Evolutionary conservation across 2,888 invertebrate species (phyloP), one percentile per base, ranked within the genome.

Genomic region (Drosophila formosana): DNA sequence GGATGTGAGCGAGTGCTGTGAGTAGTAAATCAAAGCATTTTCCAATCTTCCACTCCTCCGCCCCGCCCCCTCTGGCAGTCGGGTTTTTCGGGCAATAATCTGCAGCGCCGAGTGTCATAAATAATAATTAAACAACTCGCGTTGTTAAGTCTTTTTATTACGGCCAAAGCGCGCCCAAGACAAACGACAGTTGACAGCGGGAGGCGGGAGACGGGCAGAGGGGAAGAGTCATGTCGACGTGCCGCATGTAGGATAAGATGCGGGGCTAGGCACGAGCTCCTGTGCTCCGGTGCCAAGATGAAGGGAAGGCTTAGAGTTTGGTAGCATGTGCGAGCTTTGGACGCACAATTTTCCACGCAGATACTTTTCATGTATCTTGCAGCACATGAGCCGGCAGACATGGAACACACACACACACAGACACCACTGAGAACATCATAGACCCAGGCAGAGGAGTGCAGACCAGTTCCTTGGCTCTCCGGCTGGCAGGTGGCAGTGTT

Each of bases 101-200:
- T 82, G 80, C 72, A 60, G 71, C 57, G 65, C 75, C 65, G 81
- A 82, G 85, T 84, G 88, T 74, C 89, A 89, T 89, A 90, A 89
- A 89, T 89, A 89, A 89, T 89, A 89, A 89, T 89, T 89, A 90
- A 89, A 88, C 84, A 88, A 80, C 80, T 86, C 84, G 87, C 88
- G 90, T 76, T 87, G 82, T 77, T 88, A 87, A 86, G 88, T 80
- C 78, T 87, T 88, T 88, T 89, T 83, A 89, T 89, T 88, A 88
- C 75, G 80, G 49, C 66, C 56, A 66, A 66, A 56, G 66, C 65
- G 61, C 66, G 68, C 66, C 75, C 80, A 82, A 88, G 82, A 84
- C 82, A 88, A 84, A 83, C 87, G 82, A 70, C 86, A 82, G 83
- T 75, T 78, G 82, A 79, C 80, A 73, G 74, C 63, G 64, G 66